Evolutionary conservation across 1,140 invertebrate genomes (phyloP).

Genomic region (Anoplophora glabripennis): DNA sequence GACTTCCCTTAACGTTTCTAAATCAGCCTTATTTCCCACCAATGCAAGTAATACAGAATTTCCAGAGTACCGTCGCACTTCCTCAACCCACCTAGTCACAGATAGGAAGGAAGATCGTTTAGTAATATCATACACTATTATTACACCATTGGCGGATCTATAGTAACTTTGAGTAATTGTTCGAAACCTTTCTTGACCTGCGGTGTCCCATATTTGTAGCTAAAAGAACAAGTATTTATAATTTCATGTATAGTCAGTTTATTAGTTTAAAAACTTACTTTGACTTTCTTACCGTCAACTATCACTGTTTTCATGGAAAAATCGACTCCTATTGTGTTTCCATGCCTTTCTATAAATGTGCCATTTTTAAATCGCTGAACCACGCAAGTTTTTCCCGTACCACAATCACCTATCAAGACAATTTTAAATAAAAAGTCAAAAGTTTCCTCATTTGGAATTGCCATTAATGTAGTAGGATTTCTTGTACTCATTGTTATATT

Average conservation of each 20-base stretch:
- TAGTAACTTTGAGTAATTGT: slow-evolving; percentile 95
- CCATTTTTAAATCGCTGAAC: slow-evolving; percentile 92
- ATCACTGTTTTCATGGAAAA: slow-evolving; percentile 95
- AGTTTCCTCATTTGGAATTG: slow-evolving; percentile 60
- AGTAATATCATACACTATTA: slow-evolving; percentile 94
- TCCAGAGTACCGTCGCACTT: slow-evolving; percentile 85
- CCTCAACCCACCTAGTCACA: slow-evolving; percentile 90
- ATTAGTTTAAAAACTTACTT: slow-evolving; percentile 62
- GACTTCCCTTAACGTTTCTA: slow-evolving; percentile 77
- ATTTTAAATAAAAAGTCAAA: slow-evolving; percentile 84
- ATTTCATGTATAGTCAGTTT: neutral
- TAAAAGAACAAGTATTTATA: slow-evolving; percentile 19
- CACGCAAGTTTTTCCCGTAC: slow-evolving; percentile 81
- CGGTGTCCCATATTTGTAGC: slow-evolving; percentile 94
- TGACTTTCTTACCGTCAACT: slow-evolving; percentile 89
- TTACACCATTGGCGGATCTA: slow-evolving; percentile 86
- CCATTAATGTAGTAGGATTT: slow-evolving; percentile 45
- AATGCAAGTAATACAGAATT: slow-evolving; percentile 85
- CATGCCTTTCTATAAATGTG: slow-evolving; percentile 88
- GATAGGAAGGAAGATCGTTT: slow-evolving; percentile 86
- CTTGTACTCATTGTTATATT: slow-evolving; percentile 33
- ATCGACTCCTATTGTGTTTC: slow-evolving; percentile 93
- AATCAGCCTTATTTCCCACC: slow-evolving; percentile 90
- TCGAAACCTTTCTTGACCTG: slow-evolving; percentile 87
- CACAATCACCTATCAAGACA: slow-evolving; percentile 79